Percentiles rank a stretch among this genome's conserved stretches.
Evolutionary conservation across 2,888 invertebrate genomes (phyloP).

Genomic region (Euplexia lucipara): DNA sequence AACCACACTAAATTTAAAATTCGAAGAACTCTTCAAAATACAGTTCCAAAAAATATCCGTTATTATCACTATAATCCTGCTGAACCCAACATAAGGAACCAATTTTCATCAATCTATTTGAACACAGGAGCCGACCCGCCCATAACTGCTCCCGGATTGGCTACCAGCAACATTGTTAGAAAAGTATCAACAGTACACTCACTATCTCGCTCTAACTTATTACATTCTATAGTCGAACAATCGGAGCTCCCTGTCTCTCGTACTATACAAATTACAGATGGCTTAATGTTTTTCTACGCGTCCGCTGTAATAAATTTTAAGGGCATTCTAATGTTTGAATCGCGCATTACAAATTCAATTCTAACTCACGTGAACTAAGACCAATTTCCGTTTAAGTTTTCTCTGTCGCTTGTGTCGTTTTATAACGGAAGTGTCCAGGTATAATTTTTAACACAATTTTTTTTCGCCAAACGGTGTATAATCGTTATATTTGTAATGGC

Average conservation of each 20-base stretch:
- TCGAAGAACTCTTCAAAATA: slow-evolving; percentile 50
- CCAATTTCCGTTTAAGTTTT: slow-evolving; percentile 36
- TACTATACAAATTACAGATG: slow-evolving; percentile 85
- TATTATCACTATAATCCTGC: slow-evolving; percentile 58
- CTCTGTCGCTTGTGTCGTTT: slow-evolving; percentile 62
- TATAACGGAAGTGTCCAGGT: slow-evolving; percentile 48
- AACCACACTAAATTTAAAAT: slow-evolving; percentile 37
- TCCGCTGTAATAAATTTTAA: slow-evolving; percentile 78
- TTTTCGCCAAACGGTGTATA: slow-evolving; percentile 83
- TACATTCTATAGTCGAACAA: slow-evolving; percentile 38
- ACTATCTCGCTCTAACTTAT: slow-evolving; percentile 75
- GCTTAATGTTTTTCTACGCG: slow-evolving; percentile 86
- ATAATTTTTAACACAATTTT: slow-evolving; percentile 86
- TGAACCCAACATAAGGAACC: slow-evolving; percentile 66
- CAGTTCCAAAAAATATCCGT: slow-evolving; percentile 41
- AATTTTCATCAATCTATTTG: slow-evolving; percentile 77
- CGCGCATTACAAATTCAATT: slow-evolving; percentile 56
- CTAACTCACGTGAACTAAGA: slow-evolving; percentile 17
- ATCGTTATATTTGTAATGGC: slow-evolving; percentile 84
- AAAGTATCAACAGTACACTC: slow-evolving; percentile 68
- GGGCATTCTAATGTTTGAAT: slow-evolving; percentile 72
- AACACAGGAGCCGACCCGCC: slow-evolving; percentile 80
- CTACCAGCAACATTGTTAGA: slow-evolving; percentile 80
- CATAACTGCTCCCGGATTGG: slow-evolving; percentile 84
- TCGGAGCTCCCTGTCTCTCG: slow-evolving; percentile 75